Conservation (phyloP, 2,797 vertebrate genomes). For the Odontamblyopus lacepedii region DNA sequence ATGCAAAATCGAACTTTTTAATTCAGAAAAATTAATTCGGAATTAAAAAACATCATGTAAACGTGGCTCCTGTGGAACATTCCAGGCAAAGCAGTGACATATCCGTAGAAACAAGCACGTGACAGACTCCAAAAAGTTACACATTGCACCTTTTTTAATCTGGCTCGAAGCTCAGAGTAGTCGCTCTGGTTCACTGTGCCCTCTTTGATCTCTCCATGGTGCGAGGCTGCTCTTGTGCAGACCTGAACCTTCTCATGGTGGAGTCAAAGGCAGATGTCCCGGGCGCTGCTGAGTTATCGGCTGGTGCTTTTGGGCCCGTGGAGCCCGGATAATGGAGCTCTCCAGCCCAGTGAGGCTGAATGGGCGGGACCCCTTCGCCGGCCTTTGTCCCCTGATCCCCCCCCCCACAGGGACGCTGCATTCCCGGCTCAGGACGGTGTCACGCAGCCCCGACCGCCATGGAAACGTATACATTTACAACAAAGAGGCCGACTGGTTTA, state of each 20-base stretch:
- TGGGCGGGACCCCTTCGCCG: conserved; percentile 58
- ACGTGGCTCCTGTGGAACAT: too few relatives aligned
- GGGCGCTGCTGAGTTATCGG: conserved; percentile 34
- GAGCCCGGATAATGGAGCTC: conserved; percentile 69
- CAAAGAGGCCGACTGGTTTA: neutral
- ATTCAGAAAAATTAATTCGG: too few relatives aligned
- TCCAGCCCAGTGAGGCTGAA: conserved; percentile 57
- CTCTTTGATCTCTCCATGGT: conserved; percentile 39
- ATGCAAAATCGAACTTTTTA: too few relatives aligned
- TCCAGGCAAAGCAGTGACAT: too few relatives aligned
- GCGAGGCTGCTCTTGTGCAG: conserved; percentile 29
- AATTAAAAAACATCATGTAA: too few relatives aligned
- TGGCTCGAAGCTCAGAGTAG: neutral
- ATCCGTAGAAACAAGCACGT: too few relatives aligned
- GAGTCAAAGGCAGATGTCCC: conserved; percentile 52
- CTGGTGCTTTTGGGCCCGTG: conserved; percentile 60
- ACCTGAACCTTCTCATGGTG: conserved; percentile 38
- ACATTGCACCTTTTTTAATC: too few relatives aligned
- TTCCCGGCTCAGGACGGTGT: conserved; percentile 74
- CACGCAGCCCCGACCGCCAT: conserved; percentile 49
- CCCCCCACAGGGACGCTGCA: conserved; percentile 66
- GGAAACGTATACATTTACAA: neutral
- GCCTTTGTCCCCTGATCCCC: conserved; percentile 57
- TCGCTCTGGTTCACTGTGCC: neutral
- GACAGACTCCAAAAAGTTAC: too few relatives aligned